Percentiles rank a stretch among this genome's conserved stretches.
These are phyloP conservation scores for Myrmecobius fasciatus DNA, from an alignment of 2,113 vertebrate species.

Conservation along the genomic window DNA sequence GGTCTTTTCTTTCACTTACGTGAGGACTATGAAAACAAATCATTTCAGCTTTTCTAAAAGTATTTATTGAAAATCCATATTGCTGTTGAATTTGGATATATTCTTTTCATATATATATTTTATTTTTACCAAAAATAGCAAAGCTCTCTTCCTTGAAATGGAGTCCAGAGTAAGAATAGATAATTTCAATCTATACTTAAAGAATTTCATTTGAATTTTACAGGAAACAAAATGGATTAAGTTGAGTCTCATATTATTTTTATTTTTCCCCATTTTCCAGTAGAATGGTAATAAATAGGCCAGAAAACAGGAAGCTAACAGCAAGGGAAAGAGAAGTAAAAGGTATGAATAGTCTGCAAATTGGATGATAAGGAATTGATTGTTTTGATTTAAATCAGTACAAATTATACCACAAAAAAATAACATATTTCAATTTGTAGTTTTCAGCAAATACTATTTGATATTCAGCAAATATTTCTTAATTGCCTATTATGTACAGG, in stretches of 20 bases:
- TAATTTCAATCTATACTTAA: background rate
- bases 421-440: background rate
- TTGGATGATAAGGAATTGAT: background rate
- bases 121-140: background rate
- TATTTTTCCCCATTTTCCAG: background rate
- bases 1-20: background rate
- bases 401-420: background rate
- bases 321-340: background rate
- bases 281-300: background rate
- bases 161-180: background rate
- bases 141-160: background rate
- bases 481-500: background rate
- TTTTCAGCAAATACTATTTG: background rate
- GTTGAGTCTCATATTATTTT: background rate
- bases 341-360: background rate
- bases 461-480: background rate
- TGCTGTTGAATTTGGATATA: background rate
- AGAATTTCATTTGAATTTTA: background rate
- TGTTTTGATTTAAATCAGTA: background rate
- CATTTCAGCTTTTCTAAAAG: background rate
- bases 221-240: background rate
- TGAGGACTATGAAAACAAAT: background rate
- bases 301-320: background rate
- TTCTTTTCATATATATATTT: background rate
- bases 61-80: background rate